Conservation (phyloP, 1,140 invertebrate species). For the Pentalonia nigronervosa region DNA sequence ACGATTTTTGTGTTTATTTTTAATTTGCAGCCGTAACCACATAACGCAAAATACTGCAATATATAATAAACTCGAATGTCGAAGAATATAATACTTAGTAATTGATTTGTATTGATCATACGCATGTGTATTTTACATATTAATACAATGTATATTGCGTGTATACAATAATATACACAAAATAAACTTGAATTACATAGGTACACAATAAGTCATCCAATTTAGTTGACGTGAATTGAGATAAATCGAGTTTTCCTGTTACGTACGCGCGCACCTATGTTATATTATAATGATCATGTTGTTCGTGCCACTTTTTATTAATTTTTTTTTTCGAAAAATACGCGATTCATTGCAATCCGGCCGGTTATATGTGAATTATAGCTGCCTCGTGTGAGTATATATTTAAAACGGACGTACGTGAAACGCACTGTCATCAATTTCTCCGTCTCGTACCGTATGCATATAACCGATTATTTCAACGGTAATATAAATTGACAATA, state of each 20-base stretch:
- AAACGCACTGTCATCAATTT: conserved; percentile 1
- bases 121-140: too few species aligned
- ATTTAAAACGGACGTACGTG: not conserved
- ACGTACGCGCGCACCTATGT: not conserved
- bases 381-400: not conserved
- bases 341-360: not conserved
- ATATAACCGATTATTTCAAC: not conserved
- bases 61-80: not conserved
- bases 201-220: not conserved
- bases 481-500: not conserved
- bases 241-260: not conserved
- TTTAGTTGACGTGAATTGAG: conserved; percentile 6
- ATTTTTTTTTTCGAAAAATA: not conserved
- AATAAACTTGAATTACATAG: not conserved
- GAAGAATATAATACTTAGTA: not conserved
- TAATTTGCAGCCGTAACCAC: not conserved
- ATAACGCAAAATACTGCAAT: too few species aligned
- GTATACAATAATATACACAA: not conserved
- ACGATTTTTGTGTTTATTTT: not conserved
- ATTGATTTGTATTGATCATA: not conserved
- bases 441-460: not conserved
- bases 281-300: not conserved
- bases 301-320: not conserved
- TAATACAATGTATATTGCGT: too few species aligned
- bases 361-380: not conserved